Evolutionary conservation across 2,888 invertebrate genomes (phyloP).

Genomic region (Heliconius cydno): DNA sequence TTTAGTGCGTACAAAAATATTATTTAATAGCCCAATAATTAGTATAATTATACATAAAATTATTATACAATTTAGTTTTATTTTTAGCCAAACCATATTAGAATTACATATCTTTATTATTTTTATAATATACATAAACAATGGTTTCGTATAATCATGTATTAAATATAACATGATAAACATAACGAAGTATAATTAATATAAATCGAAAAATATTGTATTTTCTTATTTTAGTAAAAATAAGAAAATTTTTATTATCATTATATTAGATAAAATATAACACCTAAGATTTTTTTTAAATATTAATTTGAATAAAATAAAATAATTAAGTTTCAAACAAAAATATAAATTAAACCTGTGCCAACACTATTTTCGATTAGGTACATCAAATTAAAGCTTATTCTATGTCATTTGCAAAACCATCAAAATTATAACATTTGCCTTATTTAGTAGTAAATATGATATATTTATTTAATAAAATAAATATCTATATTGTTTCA

Average conservation of each 20-base stretch:
- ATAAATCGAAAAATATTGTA: slow-evolving; percentile 1
- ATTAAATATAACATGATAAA: neutral
- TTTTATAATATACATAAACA: neutral
- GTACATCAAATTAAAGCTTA: slow-evolving; percentile 39
- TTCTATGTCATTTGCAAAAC: neutral
- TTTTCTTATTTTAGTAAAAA: neutral
- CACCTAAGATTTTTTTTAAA: too few species aligned
- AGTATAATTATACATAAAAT: slow-evolving; percentile 45
- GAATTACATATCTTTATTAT: slow-evolving; percentile 2
- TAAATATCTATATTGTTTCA: neutral
- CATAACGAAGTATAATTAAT: neutral
- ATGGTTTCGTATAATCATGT: neutral
- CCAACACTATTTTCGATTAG: slow-evolving; percentile 41
- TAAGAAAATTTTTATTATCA: neutral
- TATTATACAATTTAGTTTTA: slow-evolving; percentile 28
- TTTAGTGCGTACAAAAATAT: slow-evolving; percentile 57
- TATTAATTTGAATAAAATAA: neutral
- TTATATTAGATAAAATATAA: too few species aligned
- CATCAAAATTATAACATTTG: neutral
- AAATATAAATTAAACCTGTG: slow-evolving; percentile 25
- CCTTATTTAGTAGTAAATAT: neutral
- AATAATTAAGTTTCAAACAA: slow-evolving; percentile 21
- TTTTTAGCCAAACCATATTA: slow-evolving; percentile 28
- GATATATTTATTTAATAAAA: neutral
- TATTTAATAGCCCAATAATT: slow-evolving; percentile 60